A percentile compares a stretch with the other conserved stretches of the same genome.
Evolutionary conservation across 2,888 invertebrate species (phyloP).

Genomic region (Drosophila acutilabella): DNA sequence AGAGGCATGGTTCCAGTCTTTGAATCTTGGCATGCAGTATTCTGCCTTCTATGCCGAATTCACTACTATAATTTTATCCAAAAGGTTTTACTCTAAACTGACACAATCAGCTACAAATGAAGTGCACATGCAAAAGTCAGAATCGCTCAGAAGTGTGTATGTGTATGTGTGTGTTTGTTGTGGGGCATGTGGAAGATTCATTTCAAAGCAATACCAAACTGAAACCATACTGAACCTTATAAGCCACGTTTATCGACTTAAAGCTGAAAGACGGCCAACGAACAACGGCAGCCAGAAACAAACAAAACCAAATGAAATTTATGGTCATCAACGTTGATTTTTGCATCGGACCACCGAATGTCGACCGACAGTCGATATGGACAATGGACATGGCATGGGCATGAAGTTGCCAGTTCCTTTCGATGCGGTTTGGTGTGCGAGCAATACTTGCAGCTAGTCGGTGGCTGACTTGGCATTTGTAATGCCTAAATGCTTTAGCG

Average conservation of each 20-base stretch:
- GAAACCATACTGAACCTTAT: slow-evolving; percentile 34
- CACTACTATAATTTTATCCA: slow-evolving; percentile 37
- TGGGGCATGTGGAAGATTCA: slow-evolving; percentile 72
- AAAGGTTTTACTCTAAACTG: slow-evolving; percentile 33
- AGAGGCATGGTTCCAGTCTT: too few species aligned
- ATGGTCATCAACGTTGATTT: slow-evolving; percentile 83
- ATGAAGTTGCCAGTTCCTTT: slow-evolving; percentile 12
- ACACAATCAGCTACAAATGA: slow-evolving; percentile 30
- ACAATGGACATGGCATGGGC: slow-evolving; percentile 29
- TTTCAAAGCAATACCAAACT: slow-evolving; percentile 75
- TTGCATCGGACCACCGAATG: slow-evolving; percentile 77
- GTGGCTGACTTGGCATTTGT: slow-evolving; percentile 79
- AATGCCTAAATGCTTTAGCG: slow-evolving; percentile 84
- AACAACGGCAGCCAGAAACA: slow-evolving; percentile 35
- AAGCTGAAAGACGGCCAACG: slow-evolving; percentile 52
- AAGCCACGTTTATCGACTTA: slow-evolving; percentile 72
- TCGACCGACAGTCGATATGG: slow-evolving; percentile 27
- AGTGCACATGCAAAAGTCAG: neutral
- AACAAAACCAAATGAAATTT: slow-evolving; percentile 75
- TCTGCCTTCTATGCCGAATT: neutral
- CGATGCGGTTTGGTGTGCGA: slow-evolving; percentile 31
- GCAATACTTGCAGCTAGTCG: slow-evolving; percentile 48
- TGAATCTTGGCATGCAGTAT: neutral
- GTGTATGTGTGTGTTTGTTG: slow-evolving; percentile 2
- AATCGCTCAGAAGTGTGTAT: slow-evolving; percentile 6